Evolutionary conservation across 2,888 invertebrate genomes (phyloP).

Genomic region (Lacanobia oleracea): DNA sequence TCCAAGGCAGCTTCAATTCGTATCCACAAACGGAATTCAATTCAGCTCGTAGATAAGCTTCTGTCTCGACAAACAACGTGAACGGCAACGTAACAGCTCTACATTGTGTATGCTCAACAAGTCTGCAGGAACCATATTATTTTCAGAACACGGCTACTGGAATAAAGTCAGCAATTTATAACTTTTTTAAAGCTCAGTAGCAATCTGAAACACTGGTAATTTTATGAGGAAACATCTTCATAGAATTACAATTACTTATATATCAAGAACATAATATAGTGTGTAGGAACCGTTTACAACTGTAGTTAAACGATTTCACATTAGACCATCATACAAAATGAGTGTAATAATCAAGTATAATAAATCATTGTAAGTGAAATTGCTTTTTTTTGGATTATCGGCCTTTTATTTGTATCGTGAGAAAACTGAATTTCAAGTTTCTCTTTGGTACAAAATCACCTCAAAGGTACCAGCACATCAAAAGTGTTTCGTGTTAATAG

Average conservation of each 20-base stretch:
- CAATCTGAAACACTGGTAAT: not conserved
- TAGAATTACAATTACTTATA: no score
- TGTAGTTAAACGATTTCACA: not conserved
- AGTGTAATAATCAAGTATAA: not conserved
- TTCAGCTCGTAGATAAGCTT: constrained; percentile 42
- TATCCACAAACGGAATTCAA: constrained; percentile 44
- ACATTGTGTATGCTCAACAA: constrained; percentile 50
- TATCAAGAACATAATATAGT: no score
- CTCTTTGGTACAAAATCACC: not conserved
- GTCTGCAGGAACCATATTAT: constrained; percentile 42
- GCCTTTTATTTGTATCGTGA: no score
- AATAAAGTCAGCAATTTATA: constrained; percentile 33
- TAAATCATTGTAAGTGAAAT: no score
- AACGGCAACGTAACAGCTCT: constrained; percentile 29
- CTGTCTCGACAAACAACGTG: constrained; percentile 46
- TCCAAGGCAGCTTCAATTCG: constrained; percentile 12
- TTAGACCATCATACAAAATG: not conserved
- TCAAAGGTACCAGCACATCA: not conserved
- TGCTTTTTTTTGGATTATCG: no score
- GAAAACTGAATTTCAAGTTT: not conserved
- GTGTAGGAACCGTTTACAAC: not conserved
- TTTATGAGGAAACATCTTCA: no score
- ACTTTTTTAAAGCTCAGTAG: constrained; percentile 22
- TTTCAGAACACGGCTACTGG: constrained; percentile 30
- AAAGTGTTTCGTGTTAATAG: not conserved